These are phyloP conservation scores for Drosophila watanabei DNA, from an alignment of 1,140 invertebrate genomes.

Conservation along the genomic window DNA sequence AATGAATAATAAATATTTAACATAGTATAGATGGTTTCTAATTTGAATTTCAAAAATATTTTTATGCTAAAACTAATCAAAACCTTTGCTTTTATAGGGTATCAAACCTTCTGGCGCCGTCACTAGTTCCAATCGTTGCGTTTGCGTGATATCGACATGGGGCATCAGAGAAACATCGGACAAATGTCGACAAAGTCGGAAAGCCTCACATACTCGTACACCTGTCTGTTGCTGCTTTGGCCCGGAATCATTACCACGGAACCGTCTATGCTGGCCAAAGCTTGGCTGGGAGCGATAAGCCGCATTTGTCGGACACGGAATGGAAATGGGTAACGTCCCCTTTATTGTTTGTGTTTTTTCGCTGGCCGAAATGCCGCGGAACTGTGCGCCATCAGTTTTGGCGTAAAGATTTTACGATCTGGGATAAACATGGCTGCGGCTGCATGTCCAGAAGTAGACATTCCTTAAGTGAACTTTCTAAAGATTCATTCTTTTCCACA, in stretches of 20 bases:
- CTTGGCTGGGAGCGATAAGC: constrained; percentile 34
- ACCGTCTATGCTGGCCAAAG: constrained; percentile 7
- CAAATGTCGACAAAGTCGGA: background rate
- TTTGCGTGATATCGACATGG: constrained; percentile 31
- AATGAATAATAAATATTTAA: too few species aligned
- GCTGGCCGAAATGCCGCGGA: constrained; percentile 11
- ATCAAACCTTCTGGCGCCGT: background rate
- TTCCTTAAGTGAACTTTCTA: constrained; percentile 9
- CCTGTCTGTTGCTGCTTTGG: constrained; percentile 9
- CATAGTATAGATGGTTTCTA: too few species aligned
- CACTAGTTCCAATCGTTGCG: constrained; percentile 4
- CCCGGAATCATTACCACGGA: constrained; percentile 11
- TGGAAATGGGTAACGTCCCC: background rate
- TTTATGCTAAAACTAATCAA: background rate
- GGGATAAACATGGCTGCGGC: constrained; percentile 11
- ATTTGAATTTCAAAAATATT: background rate
- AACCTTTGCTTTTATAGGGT: constrained; percentile 10
- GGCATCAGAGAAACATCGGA: constrained; percentile 3
- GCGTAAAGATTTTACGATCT: constrained; percentile 49
- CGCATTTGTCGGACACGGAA: constrained; percentile 3
- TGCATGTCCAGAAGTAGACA: constrained; percentile 29
- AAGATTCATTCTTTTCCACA: background rate
- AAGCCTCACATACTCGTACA: constrained; percentile 7
- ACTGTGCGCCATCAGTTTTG: constrained; percentile 25
- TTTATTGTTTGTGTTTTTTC: constrained; percentile 34